These are phyloP conservation scores for Pipa parva DNA, from an alignment of 2,113 vertebrate genomes.

Conservation along the genomic window DNA sequence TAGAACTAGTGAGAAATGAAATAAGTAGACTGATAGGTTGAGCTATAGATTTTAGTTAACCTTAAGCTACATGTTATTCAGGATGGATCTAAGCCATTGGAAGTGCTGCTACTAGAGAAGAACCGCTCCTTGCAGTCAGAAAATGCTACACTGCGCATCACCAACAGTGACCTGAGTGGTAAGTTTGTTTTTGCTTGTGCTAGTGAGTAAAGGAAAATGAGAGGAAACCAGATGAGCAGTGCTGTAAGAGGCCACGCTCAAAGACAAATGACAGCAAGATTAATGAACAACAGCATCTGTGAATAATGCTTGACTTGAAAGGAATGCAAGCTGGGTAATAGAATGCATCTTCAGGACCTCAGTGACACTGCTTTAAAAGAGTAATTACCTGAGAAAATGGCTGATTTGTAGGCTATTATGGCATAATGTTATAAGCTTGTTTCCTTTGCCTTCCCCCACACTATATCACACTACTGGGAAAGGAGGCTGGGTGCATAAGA, in stretches of 20 bases:
- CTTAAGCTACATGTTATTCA: slow-evolving; percentile 50
- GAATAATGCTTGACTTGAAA: slow-evolving; percentile 40
- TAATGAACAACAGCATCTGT: slow-evolving; percentile 26
- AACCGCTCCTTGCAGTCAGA: slow-evolving; percentile 92
- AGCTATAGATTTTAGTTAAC: no score
- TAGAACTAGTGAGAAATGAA: no score
- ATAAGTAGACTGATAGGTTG: no score
- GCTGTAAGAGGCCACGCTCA: slow-evolving; percentile 48
- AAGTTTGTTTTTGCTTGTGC: slow-evolving; percentile 65
- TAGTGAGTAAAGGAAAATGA: slow-evolving; percentile 46
- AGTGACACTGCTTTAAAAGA: slow-evolving; percentile 43
- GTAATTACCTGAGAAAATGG: slow-evolving; percentile 40
- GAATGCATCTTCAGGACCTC: slow-evolving; percentile 44
- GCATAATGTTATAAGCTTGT: slow-evolving; percentile 33
- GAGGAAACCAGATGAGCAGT: slow-evolving; percentile 35
- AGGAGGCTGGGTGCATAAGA: slow-evolving; percentile 43
- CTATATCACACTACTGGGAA: slow-evolving; percentile 27
- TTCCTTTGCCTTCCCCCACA: slow-evolving; percentile 25
- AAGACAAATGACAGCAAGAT: slow-evolving; percentile 49
- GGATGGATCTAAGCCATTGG: slow-evolving; percentile 90
- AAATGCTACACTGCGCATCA: slow-evolving; percentile 86
- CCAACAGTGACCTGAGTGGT: slow-evolving; percentile 94
- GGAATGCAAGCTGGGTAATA: slow-evolving; percentile 44
- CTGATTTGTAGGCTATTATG: slow-evolving; percentile 45
- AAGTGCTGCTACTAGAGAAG: slow-evolving; percentile 94